Evolutionary conservation across 1,140 invertebrate genomes (phyloP).

Genomic region (Procambarus virginalis): DNA sequence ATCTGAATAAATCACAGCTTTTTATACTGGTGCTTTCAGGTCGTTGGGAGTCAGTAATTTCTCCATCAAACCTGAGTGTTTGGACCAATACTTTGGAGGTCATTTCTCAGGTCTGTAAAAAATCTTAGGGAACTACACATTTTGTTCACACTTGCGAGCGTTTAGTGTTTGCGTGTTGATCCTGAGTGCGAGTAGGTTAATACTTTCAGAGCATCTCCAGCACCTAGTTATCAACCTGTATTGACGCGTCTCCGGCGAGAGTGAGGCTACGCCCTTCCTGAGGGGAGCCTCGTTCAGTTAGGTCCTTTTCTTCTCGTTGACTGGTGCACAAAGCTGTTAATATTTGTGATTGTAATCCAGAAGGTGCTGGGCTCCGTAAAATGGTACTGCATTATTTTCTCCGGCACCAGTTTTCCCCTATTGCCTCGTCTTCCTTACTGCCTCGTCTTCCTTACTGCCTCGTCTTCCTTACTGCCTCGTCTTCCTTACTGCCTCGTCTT

Average conservation of each 20-base stretch:
- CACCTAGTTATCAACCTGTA: background rate
- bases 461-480: background rate
- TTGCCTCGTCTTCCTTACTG: background rate
- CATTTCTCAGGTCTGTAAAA: background rate
- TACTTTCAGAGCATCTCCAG: background rate
- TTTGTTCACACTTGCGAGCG: no score
- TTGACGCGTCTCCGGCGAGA: background rate
- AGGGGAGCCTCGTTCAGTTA: background rate
- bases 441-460: background rate
- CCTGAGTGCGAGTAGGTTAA: no score
- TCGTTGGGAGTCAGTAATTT: no score
- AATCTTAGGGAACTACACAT: background rate
- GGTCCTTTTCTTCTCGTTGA: background rate
- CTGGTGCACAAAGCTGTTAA: background rate
- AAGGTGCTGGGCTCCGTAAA: background rate
- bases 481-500: background rate
- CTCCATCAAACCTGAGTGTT: no score
- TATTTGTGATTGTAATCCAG: background rate
- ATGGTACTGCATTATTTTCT: no score
- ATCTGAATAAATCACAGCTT: no score
- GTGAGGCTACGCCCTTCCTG: background rate
- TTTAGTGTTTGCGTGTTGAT: no score
- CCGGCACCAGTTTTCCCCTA: background rate
- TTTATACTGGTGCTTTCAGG: no score
- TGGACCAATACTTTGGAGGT: no score